Evolutionary conservation across 53 echinoderm and acorn worm species (phyloP).

Genomic region (Stichopus horrens): DNA sequence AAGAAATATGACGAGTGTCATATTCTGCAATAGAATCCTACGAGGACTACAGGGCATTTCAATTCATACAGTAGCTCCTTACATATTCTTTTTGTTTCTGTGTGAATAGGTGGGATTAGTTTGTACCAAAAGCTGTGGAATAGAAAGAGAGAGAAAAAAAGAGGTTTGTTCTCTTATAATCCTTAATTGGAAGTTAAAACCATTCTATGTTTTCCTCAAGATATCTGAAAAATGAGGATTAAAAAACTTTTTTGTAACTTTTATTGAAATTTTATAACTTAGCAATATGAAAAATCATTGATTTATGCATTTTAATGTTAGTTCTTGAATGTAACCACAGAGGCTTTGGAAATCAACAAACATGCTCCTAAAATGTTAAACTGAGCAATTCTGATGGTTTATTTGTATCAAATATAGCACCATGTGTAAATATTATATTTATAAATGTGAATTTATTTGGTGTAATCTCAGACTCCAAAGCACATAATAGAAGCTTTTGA

Average conservation of each 20-base stretch:
- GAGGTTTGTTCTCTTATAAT: background rate
- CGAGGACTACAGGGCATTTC: conserved; percentile 44
- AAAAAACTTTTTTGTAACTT: background rate
- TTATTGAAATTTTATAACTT: too few species aligned
- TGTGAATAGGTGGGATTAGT: background rate
- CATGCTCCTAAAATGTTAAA: too few species aligned
- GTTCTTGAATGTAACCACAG: too few species aligned
- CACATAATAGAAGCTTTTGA: too few species aligned
- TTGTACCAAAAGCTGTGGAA: background rate
- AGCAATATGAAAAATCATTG: too few species aligned
- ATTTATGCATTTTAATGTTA: too few species aligned
- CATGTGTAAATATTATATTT: too few species aligned
- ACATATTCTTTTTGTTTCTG: conserved; percentile 1
- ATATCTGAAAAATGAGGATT: background rate
- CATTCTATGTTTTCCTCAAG: background rate
- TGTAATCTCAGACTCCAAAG: too few species aligned
- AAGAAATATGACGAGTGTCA: conserved; percentile 44
- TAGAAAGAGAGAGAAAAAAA: background rate
- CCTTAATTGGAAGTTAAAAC: conserved; percentile 9
- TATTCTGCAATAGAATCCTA: conserved; percentile 36
- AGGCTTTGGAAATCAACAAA: too few species aligned
- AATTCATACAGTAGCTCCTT: background rate
- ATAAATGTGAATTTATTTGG: too few species aligned
- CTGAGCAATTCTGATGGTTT: too few species aligned
- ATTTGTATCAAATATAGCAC: too few species aligned